A percentile compares a stretch with the other conserved stretches of the same genome.
phyloP scores from a whole-genome alignment of 2,888 invertebrate species.

The Exephanes ischioxanthus region DNA sequence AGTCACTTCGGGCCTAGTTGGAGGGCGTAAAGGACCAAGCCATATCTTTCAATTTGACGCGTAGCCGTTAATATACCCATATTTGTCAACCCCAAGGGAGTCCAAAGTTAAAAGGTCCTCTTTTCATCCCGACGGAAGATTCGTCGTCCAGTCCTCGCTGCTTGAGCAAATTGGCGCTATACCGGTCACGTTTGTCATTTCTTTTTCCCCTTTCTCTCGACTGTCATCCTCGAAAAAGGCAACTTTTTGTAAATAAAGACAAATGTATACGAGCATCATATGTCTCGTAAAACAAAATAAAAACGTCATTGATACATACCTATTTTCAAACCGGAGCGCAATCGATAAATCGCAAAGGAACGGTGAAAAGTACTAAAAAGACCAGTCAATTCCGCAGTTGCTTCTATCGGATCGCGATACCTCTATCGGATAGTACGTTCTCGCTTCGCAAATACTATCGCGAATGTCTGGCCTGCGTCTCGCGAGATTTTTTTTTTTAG shows the following conservation, averaged over 20 bases:
- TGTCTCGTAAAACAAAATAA: neutral
- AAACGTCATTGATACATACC: neutral
- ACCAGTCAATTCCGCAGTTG: neutral
- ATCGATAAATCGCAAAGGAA: neutral
- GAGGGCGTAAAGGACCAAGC: neutral
- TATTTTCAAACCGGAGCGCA: neutral
- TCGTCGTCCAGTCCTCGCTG: neutral
- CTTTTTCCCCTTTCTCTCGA: neutral
- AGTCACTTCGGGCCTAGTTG: neutral
- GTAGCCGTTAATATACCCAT: conserved; percentile 1
- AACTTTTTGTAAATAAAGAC: neutral
- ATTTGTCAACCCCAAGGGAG: conserved; percentile 8
- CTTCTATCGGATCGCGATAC: neutral
- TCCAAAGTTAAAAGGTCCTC: neutral
- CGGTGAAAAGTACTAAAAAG: neutral
- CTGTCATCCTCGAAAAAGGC: neutral
- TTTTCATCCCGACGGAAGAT: neutral
- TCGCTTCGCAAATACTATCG: neutral
- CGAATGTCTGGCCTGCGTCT: neutral
- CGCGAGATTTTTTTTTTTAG: neutral
- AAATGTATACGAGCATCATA: neutral
- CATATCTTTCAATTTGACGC: conserved; percentile 44
- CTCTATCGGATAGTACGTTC: neutral
- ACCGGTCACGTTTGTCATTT: neutral
- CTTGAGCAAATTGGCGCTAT: neutral